Base-by-base conservation (phyloP, 1,140 invertebrate species). In the Megalonaias nervosa region DNA sequence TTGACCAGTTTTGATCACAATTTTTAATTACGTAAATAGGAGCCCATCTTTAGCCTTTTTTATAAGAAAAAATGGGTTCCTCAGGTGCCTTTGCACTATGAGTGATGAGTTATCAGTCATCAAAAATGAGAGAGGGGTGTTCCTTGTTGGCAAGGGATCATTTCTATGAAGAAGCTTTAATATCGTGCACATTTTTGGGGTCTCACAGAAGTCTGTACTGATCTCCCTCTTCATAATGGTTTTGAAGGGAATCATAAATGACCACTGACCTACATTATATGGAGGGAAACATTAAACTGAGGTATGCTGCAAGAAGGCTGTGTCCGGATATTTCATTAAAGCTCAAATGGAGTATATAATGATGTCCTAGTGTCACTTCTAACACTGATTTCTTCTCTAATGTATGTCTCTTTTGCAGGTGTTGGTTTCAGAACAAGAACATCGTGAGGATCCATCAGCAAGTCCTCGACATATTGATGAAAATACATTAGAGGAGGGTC, bases 391-490 rank as follows among this genome's bases (percentile, higher is more conserved):
- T 6, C 6, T 16, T 15, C 19, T n/a, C 17, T 19, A 76, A n/a
- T 58, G 14, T 48, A 71, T n/a, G 59, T 62, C 13, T 48, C 31
- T 69, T 66, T 26, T 62, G 13, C 71, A 88, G 87, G 87, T 88
- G 16, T 72, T 87, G n/a, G 83, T 86, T 26, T 88, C 86, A 58
- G 87, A 88, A 72, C 84, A 85, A 82, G 88, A 82, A 68, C 82
- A 78, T 21, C 59, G 76, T 16, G 84, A 85, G 67, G 62, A 62
- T 15, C 31, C 61, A 67, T 21, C 38, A 38, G 15, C 16, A 61
- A 21, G 71, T 66, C 57, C 57, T 31, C 11, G 31, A 38, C 38
- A 65, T 67, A 21, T 56, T 69, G 17, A 23, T 69, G 23, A 65
- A 62, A 48, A 57, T 26, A n/a, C 17, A 3, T 17, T 14, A 23